phyloP scores from a whole-genome alignment of 2,113 vertebrate species.

The Scolopax mira region DNA sequence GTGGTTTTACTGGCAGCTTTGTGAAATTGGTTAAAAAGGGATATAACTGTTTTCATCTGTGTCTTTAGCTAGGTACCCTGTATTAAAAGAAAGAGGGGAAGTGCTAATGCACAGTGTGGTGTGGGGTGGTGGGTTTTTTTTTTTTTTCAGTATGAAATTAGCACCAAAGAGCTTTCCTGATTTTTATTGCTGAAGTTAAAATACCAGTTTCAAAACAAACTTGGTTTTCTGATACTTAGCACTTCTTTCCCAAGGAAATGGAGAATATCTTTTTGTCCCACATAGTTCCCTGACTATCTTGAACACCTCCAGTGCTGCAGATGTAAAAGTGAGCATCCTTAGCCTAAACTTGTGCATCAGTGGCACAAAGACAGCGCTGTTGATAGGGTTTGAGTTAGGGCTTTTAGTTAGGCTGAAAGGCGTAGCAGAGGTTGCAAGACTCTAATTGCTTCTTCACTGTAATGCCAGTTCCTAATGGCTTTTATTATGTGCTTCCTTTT shows the following conservation, averaged over 20 bases:
- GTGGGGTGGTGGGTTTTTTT: fast-evolving
- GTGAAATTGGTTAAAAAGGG: neutral
- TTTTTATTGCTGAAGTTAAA: neutral
- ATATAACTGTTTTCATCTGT: neutral
- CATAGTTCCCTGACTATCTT: fast-evolving
- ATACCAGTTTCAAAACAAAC: neutral
- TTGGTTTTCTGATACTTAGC: neutral
- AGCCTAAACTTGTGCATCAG: neutral
- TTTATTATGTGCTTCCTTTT: neutral
- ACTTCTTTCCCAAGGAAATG: neutral
- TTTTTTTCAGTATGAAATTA: neutral
- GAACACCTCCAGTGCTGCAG: neutral
- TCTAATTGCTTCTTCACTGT: neutral
- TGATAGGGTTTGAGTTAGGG: neutral
- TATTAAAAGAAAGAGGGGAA: neutral
- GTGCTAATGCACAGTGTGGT: neutral
- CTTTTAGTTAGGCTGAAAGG: neutral
- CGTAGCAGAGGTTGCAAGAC: neutral
- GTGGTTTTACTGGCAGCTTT: neutral
- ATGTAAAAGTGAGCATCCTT: neutral
- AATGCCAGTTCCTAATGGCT: neutral
- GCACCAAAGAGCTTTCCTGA: neutral
- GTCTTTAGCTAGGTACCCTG: neutral
- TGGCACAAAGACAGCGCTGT: neutral
- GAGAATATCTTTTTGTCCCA: neutral